Percentiles rank a stretch among this genome's conserved stretches.
phyloP scores from a whole-genome alignment of 2,888 invertebrate species.

The Adelognathus sp. region DNA sequence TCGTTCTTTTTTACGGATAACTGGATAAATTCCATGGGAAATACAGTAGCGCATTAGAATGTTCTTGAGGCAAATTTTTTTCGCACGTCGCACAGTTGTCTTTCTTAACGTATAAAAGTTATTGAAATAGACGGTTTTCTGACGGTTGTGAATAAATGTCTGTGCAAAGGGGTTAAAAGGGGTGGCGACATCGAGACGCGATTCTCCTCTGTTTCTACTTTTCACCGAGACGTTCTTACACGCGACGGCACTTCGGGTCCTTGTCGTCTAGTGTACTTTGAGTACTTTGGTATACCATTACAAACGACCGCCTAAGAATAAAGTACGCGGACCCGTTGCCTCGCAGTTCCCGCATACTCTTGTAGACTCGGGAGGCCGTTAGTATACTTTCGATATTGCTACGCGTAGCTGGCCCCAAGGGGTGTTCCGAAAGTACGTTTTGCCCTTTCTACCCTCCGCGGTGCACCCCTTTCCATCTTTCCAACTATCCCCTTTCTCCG shows the following conservation, averaged over 20 bases:
- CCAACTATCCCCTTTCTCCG: slow-evolving; percentile 25
- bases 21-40: no score
- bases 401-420: slow-evolving; percentile 57
- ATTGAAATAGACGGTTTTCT: not conserved
- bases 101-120: not conserved
- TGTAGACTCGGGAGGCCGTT: slow-evolving; percentile 58
- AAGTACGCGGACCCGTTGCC: slow-evolving; percentile 1
- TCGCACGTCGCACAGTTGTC: not conserved
- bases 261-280: slow-evolving; percentile 34
- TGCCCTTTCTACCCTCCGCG: slow-evolving; percentile 10
- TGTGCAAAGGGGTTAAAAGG: not conserved
- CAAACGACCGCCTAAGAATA: slow-evolving; percentile 26
- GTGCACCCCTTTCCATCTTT: slow-evolving; percentile 28
- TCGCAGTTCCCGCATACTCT: slow-evolving; percentile 33
- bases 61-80: not conserved
- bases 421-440: slow-evolving; percentile 60
- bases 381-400: slow-evolving; percentile 70
- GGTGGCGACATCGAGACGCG: not conserved
- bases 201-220: slow-evolving; percentile 13
- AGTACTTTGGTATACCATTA: slow-evolving; percentile 35
- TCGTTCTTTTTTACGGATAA: no score
- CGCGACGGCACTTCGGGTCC: slow-evolving; percentile 67
- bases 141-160: not conserved
- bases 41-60: no score
- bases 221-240: slow-evolving; percentile 44